Evolutionary conservation across 2,797 vertebrate genomes (phyloP).

Genomic region (Falco biarmicus): DNA sequence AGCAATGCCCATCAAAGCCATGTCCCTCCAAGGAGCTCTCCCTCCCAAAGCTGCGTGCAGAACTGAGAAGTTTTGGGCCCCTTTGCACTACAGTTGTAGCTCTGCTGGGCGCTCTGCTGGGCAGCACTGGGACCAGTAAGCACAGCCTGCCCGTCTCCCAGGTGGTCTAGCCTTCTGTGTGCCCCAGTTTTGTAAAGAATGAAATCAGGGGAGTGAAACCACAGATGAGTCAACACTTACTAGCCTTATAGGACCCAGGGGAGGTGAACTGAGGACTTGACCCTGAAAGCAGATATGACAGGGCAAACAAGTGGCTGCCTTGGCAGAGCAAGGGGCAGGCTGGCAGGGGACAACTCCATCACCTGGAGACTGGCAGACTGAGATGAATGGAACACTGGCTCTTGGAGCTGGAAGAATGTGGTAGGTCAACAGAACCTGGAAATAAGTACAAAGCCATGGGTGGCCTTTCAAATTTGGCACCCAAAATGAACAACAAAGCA

Average conservation of each 20-base stretch:
- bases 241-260: neutral
- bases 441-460: neutral
- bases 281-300: neutral
- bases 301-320: neutral
- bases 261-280: neutral
- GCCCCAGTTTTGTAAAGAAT: neutral
- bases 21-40: neutral
- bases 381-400: neutral
- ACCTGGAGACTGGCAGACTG: neutral
- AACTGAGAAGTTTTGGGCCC: neutral
- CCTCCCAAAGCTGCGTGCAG: neutral
- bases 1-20: neutral
- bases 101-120: neutral
- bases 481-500: neutral
- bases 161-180: fast-evolving
- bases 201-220: neutral
- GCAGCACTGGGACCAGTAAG: neutral
- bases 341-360: neutral
- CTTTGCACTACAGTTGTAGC: neutral
- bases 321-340: neutral
- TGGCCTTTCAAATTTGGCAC: neutral
- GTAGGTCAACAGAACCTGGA: neutral
- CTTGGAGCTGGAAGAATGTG: neutral
- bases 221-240: neutral
- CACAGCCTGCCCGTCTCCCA: neutral